Evolutionary conservation across 2,113 vertebrate genomes (phyloP), one percentile per base, ranked within the genome.

Genomic region (Crypturellus undulatus): DNA sequence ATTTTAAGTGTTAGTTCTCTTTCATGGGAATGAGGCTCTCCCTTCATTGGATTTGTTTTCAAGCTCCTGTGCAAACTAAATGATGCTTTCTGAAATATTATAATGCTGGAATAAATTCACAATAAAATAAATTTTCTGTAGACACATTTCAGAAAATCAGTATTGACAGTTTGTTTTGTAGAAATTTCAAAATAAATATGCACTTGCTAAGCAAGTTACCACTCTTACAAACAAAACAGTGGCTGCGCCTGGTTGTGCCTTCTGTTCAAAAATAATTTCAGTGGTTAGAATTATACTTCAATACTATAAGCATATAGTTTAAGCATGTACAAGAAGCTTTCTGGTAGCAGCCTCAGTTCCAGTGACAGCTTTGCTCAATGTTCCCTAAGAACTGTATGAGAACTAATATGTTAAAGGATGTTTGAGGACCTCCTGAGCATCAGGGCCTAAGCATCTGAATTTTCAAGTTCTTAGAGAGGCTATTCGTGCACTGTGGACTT

Each of bases 151-250:
- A 0, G 36, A 68, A 68, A 85, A n/a, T 34, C 26, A 32, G 2
- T 80, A 62, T 28, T 18, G 64, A 34, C 1, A 12, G 0, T n/a
- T 88, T 78, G 3, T 12, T 67, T 64, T 24, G n/a, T 2, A 51
- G 7, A 59, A 6, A 25, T 30, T 40, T 68, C 21, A 70, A 88
- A 59, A 63, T 62, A 70, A 56, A 78, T 30, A 38, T 22, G 47
- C 3, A 47, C 2, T 51, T 3, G 1, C 2, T 26, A 45, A 67
- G 34, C 7, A 71, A 45, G 1, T 7, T 38, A 3, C 9, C 19
- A 58, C 2, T 34, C 81, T 7, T 42, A 7, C 42, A 87, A 70
- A 12, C 9, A 59, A 76, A 64, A 34, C 3, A 69, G 43, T 26
- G 18, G 3, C 8, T 69, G 20, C 10, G 25, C 4, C 6, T 54